phyloP scores from a whole-genome alignment of 2,888 invertebrate species.

The Anticlea derivata region DNA sequence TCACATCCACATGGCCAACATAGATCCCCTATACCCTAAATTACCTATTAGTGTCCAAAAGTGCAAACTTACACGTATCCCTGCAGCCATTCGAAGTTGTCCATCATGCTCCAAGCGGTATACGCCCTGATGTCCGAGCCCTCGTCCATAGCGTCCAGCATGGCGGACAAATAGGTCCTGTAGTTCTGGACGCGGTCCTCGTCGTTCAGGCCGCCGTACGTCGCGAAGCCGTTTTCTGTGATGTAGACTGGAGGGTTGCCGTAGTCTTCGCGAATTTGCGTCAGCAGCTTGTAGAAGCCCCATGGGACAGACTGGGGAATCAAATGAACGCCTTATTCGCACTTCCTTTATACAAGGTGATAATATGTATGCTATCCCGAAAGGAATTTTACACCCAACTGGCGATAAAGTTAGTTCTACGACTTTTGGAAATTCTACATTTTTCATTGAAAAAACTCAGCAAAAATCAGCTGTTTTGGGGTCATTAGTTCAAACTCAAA shows the following conservation, averaged over 20 bases:
- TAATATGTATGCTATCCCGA: too few species aligned
- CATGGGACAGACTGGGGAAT: constrained; percentile 62
- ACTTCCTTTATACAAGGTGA: too few species aligned
- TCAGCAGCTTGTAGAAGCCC: constrained; percentile 81
- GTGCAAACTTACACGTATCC: constrained; percentile 77
- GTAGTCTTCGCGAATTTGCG: constrained; percentile 70
- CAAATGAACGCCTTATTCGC: neutral
- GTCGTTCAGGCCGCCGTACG: constrained; percentile 59
- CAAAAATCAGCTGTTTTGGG: too few species aligned
- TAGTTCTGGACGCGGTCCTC: constrained; percentile 62
- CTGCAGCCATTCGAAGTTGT: constrained; percentile 85
- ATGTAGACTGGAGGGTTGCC: constrained; percentile 79
- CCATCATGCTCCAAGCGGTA: constrained; percentile 85
- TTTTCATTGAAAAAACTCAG: too few species aligned
- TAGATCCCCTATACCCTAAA: too few species aligned
- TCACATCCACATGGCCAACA: too few species aligned
- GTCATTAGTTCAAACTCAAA: too few species aligned
- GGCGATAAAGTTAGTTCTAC: too few species aligned
- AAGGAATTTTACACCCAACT: too few species aligned
- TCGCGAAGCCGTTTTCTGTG: constrained; percentile 81
- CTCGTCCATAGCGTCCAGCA: constrained; percentile 70
- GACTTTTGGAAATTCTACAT: too few species aligned
- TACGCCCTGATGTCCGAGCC: constrained; percentile 75
- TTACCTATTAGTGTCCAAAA: too few species aligned
- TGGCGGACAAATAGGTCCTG: constrained; percentile 59